Base-by-base conservation (phyloP, 64 coral and sea anemone genomes). In the Platygyra sinensis region DNA sequence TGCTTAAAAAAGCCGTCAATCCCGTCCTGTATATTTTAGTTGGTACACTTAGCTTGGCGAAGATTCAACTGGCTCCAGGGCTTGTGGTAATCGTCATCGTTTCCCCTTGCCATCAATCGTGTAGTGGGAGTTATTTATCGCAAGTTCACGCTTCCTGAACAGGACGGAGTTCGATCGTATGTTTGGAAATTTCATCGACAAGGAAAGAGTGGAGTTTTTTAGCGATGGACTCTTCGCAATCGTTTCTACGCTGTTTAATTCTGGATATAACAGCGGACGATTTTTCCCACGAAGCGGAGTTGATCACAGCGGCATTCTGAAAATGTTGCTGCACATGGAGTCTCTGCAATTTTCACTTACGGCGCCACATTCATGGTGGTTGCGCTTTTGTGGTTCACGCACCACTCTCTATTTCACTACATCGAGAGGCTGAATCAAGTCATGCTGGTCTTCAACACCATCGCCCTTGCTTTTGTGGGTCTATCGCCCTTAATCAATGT, bases 151-250 rank as follows among this genome's bases (percentile, higher is more conserved):
- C 77, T 88, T 46, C 14, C 89, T 95, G 67, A 74, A 77, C 15
- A 77, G 88, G 46, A 31, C 27, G 57, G 91, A 96, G 46, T 99
- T 99, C 80, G 92, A 97, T 69, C 92, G 86, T 19, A 90, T 94
- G 86, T 96, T 96, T 96, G 97, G 94, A 2, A 99, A 96, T 62
- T 92, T 91, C 42, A 96, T 99, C 5, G 87, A 95, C 24, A 99
- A 91, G 69, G 97, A 99, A 19, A 74, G 97, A 88, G 94, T 99
- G 3, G 97, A 99, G 62, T 96, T 91, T 69, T 99, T 96, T 16
- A 96, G 94, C 90, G 97, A 99, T 94, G 97, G 97, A 17, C 94
- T 94, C 49, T 99, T 93, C 91, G 89, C 97, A 7, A 99, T 99
- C 60, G 97, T 96, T 25, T 79, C 97, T 27, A 99, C 97, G 1